These are phyloP conservation scores for Sebastes itinus DNA, from an alignment of 2,797 vertebrate genomes.

Conservation along the genomic window DNA sequence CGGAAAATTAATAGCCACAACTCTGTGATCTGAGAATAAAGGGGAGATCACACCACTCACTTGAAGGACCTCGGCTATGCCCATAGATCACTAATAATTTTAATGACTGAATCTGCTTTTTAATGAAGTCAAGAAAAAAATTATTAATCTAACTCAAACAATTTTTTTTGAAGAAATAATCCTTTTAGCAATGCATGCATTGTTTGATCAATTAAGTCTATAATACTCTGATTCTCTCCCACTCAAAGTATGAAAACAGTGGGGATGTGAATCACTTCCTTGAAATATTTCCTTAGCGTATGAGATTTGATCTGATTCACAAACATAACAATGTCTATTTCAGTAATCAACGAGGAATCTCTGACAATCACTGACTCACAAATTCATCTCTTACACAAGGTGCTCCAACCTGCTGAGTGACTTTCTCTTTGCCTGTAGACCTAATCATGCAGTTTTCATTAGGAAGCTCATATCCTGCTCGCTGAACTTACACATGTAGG, in stretches of 20 bases:
- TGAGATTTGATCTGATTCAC: conserved; percentile 13
- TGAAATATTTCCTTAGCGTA: not conserved
- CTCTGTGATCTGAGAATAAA: conserved; percentile 68
- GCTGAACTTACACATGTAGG: not conserved
- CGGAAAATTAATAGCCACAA: conserved; percentile 60
- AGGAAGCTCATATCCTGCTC: not conserved
- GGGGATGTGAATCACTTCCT: not conserved
- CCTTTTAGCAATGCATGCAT: conserved; percentile 21
- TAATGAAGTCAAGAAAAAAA: conserved; percentile 44
- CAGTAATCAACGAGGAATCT: not conserved
- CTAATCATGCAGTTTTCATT: conserved; percentile 2
- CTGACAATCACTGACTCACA: conserved; percentile 7
- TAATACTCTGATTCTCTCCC: conserved; percentile 4
- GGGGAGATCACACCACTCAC: conserved; percentile 63
- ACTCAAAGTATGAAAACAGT: conserved; percentile 14
- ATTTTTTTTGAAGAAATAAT: conserved; percentile 42
- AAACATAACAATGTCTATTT: not conserved
- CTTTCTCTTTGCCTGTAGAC: not conserved
- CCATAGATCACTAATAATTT: conserved; percentile 57
- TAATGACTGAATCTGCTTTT: conserved; percentile 52
- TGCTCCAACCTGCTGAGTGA: conserved; percentile 11
- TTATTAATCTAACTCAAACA: conserved; percentile 41
- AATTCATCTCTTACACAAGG: not conserved
- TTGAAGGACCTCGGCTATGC: conserved; percentile 55
- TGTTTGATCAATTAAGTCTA: conserved; percentile 46